Evolutionary conservation across 2,113 vertebrate species (phyloP).

Genomic region (Polypterus bichir): DNA sequence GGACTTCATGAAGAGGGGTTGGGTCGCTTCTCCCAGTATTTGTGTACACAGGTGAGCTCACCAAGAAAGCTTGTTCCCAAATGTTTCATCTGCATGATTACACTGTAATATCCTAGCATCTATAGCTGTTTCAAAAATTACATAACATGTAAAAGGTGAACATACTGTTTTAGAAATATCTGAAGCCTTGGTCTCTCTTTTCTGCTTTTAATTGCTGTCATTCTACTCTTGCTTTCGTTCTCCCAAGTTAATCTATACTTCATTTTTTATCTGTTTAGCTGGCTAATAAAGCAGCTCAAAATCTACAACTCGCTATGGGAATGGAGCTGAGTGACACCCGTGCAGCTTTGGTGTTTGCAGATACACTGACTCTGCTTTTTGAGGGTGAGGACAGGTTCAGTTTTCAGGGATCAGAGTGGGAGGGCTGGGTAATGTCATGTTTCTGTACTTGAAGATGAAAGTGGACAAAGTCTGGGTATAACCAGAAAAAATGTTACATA

Average conservation of each 20-base stretch:
- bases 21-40: conserved; percentile 83
- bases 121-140: too few relatives aligned
- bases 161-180: too few relatives aligned
- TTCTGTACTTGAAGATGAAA: too few relatives aligned
- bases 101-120: too few relatives aligned
- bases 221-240: background rate
- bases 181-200: background rate
- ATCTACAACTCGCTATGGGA: conserved; percentile 72
- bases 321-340: conserved; percentile 77
- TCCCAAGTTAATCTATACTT: background rate
- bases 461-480: too few relatives aligned
- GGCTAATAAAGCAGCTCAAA: conserved; percentile 84
- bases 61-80: too few relatives aligned
- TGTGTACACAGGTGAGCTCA: conserved; percentile 75
- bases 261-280: conserved; percentile 47
- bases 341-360: conserved; percentile 80
- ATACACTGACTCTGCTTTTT: conserved; percentile 84
- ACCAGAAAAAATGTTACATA: too few relatives aligned
- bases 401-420: too few relatives aligned
- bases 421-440: too few relatives aligned
- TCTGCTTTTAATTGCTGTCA: background rate
- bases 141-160: too few relatives aligned
- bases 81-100: too few relatives aligned
- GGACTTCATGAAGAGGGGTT: conserved; percentile 91
- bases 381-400: conserved; percentile 56